Evolutionary conservation across 2,888 invertebrate genomes (phyloP), one percentile per base, ranked within the genome.

Genomic region (Cremastinae sp.): DNA sequence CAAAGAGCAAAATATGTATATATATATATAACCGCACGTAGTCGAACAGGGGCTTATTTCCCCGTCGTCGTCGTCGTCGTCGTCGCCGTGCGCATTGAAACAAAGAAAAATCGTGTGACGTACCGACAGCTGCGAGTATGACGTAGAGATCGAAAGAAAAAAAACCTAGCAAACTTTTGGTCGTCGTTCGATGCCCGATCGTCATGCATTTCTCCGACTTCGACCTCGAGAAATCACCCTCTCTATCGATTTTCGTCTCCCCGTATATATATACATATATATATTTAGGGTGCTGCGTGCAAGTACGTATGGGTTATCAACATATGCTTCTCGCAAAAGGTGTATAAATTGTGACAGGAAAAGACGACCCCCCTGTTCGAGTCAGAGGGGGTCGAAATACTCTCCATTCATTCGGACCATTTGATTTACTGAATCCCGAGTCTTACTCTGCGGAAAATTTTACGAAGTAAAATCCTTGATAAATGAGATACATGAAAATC

Each of bases 51-150:
- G 78, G 74, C 72, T 58, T 28, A 43, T 66, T 72, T 76, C 75
- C 73, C 82, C 83, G 86, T 28, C 28, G 28, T 28, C 28, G 28
- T 28, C 28, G 28, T 28, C 28, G 28, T 28, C 28, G 28, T 28
- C 28, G 5, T 5, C 28, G 28, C 28, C 28, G 28, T 28, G 5
- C 5, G 5, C 2, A 86, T 84, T 88, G 89, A 90, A 89, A 89
- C 89, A 89, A 90, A 89, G 89, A 89, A 89, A 89, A 85, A 83
- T 87, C 84, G 85, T 86, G 86, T 87, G 88, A 88, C 87, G 87
- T 88, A 84, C 84, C 62, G 85, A 88, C 89, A 89, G 89, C 89
- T 88, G 89, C 87, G 81, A 82, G 73, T 80, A 84, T 87, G 88
- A 88, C 88, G 89, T 87, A 86, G 69, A 75, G 62, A 78, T 65